Conservation (phyloP, 2,113 vertebrate species). For the Eptesicus fuscus region DNA sequence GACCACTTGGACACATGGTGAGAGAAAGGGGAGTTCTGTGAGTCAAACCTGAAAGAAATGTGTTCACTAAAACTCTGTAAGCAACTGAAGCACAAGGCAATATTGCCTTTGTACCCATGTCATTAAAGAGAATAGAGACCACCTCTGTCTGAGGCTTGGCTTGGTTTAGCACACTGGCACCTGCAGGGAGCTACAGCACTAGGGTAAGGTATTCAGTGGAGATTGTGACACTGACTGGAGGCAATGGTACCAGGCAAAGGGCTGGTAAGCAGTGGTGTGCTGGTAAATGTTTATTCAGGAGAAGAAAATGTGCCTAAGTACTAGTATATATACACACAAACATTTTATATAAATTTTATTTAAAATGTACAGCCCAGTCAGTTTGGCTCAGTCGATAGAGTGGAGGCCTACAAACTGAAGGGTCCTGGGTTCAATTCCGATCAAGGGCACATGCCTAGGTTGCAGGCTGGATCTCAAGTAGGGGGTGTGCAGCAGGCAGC, state of each 20-base stretch:
- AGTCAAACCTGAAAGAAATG: neutral
- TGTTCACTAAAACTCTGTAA: neutral
- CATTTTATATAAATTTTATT: neutral
- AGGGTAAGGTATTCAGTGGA: neutral
- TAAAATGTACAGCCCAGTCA: too few species aligned
- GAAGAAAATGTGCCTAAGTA: neutral
- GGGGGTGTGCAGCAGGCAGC: too few species aligned
- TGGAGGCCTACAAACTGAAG: too few species aligned
- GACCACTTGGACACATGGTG: neutral
- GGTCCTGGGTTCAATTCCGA: too few species aligned
- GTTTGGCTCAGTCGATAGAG: too few species aligned
- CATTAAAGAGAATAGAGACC: neutral
- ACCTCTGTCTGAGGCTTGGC: neutral
- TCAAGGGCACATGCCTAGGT: too few species aligned
- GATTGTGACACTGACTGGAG: neutral
- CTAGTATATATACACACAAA: neutral
- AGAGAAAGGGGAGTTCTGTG: neutral
- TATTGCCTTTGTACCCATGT: neutral
- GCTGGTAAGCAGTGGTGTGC: too few species aligned
- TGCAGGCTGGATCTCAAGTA: too few species aligned
- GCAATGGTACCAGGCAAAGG: neutral
- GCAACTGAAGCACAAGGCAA: neutral
- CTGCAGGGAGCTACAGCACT: neutral
- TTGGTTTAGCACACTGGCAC: neutral
- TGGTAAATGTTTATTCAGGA: neutral